phyloP scores from a whole-genome alignment of 2,888 invertebrate species.

The Lasioglossum lativentre region DNA sequence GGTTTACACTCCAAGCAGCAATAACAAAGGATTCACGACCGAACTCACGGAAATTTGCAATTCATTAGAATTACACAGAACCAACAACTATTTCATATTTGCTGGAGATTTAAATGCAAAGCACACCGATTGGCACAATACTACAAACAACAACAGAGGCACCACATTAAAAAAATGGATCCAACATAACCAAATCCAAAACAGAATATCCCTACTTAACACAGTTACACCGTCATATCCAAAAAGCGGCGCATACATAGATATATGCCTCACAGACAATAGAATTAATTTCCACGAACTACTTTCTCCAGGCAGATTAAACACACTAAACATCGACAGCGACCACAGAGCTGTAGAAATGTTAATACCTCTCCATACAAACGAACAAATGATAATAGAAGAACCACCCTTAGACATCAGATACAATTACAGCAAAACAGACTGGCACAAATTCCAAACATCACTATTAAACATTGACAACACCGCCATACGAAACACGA shows the following conservation, averaged over 20 bases:
- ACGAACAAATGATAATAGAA: too few relatives aligned
- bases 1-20: neutral
- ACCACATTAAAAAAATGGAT: neutral
- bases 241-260: neutral
- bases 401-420: neutral
- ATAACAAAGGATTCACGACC: neutral
- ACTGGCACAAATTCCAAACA: slow-evolving; percentile 4
- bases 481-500: neutral
- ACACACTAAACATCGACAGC: slow-evolving; percentile 9
- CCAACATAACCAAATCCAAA: neutral
- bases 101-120: neutral
- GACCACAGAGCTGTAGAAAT: slow-evolving; percentile 11
- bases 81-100: neutral
- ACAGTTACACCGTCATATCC: neutral
- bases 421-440: slow-evolving; percentile 6
- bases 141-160: neutral
- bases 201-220: neutral
- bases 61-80: neutral
- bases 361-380: neutral
- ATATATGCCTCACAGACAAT: neutral
- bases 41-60: neutral
- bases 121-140: neutral
- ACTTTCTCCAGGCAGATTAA: neutral
- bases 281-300: neutral
- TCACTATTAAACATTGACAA: neutral